Base-by-base conservation (phyloP, 2,113 vertebrate species). In the Sinosuthora webbiana region DNA sequence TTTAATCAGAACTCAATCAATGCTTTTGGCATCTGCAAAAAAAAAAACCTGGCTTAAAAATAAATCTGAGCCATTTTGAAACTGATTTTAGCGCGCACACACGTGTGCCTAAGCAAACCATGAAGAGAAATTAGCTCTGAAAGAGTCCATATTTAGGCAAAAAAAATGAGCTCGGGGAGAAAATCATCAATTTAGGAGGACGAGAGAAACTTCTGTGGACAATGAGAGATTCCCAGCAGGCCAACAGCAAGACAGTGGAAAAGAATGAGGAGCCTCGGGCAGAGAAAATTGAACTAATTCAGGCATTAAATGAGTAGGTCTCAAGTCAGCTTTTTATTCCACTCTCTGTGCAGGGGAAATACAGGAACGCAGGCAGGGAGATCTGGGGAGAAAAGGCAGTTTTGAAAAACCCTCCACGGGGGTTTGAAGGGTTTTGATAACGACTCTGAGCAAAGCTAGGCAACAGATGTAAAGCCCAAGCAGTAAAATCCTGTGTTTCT, bases 311-410 rank as follows among this genome's bases (percentile, higher is more conserved):
- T 2, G 6, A 92, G 57, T 22, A 65, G 62, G 76, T 90, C 83
- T 91, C 65, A 23, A 84, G 62, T 90, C 80, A 92, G 89, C 35
- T 87, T 77, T 94, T 89, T 45, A 95, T 93, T 71, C 77, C 45
- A 5, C 41, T 75, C 56, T 1, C 1, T 1, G 3, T 45, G 62
- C 41, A 35, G 57, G 42, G 69, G 81, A 78, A 82, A 68, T 44
- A 11, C 41, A 86, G 50, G 65, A 63, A 59, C 1, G 7, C 33
- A 10, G 16, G 24, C 47, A 56, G 71, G 55, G 37, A 1, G 10
- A 67, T 15, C 12, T 14, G 37, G 67, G 63, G 63, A 77, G 63
- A 17, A 83, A 90, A 88, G 55, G 59, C 13, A 27, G 31, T 20
- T 67, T 16, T 57, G 59, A 86, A 47, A 78, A 88, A 63, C 11